Evolutionary conservation across 2,888 invertebrate genomes (phyloP), one percentile per base, ranked within the genome.

Genomic region (Spodoptera exigua): DNA sequence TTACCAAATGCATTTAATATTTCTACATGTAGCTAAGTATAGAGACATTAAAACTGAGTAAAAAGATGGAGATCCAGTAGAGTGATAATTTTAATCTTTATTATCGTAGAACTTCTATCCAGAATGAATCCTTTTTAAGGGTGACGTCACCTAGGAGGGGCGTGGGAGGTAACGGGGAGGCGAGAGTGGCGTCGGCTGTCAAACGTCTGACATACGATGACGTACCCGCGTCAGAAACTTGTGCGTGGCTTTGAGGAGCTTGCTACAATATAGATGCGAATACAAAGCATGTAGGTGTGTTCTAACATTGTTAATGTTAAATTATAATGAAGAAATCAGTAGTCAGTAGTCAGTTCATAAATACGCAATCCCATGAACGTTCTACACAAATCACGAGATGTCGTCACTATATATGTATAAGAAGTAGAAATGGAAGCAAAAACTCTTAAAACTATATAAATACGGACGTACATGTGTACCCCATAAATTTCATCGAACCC

Each of bases 181-280:
- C 76, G 43, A 76, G 81, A 72, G 78, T 70, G 81, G 81, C 83
- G 87, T 86, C 77, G 78, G 82, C 85, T 90, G 89, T 90, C 89
- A 90, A 87, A 87, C 81, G 71, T 86, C 84, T 88, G 89, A 91
- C 86, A 86, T 85, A 85, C 89, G 89, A 88, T 89, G 91, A 91
- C 77, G 74, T 84, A 81, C 78, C 80, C 78, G 76, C 80, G 83
- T 86, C 84, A 81, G 82, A 84, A 88, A 88, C 86, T 89, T 87
- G 81, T 79, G 81, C 81, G 79, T 81, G 82, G 83, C 82, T 87
- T 85, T 75, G 79, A 80, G 78, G 67, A 79, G 78, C 76, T 82
- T 68, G 70, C 68, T 68, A 49, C 43, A 32, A 47, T 18, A 17
- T 48, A 60, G 54, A 55, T 41, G 39, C 16, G 45, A 34, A 61